Evolutionary conservation across 1,140 invertebrate species (phyloP).

Genomic region (Pomacea maculata): DNA sequence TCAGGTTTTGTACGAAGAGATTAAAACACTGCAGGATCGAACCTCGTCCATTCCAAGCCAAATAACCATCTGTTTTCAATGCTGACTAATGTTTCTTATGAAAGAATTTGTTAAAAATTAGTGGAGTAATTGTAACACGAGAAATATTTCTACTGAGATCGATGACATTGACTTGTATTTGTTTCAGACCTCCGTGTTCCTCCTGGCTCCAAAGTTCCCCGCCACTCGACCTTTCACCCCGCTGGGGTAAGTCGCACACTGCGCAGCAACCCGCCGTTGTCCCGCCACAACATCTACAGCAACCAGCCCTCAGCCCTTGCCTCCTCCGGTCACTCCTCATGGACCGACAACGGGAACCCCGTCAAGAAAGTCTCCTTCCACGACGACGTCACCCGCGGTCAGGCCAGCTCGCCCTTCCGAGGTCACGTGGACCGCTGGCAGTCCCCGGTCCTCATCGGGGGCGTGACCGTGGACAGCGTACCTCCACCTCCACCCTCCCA

Average conservation of each 20-base stretch:
- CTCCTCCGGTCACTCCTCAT: neutral
- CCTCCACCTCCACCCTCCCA: slow-evolving; percentile 9
- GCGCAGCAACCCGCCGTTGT: neutral
- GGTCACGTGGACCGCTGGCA: slow-evolving; percentile 12
- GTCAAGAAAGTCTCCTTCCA: slow-evolving; percentile 36
- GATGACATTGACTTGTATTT: neutral
- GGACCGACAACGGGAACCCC: slow-evolving; percentile 19
- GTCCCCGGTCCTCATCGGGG: slow-evolving; percentile 5
- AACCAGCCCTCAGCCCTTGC: slow-evolving; percentile 2
- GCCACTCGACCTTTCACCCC: slow-evolving; percentile 22
- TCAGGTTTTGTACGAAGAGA: too few species aligned
- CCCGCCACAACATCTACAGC: slow-evolving; percentile 4
- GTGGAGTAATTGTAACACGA: too few species aligned
- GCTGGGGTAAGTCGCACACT: neutral
- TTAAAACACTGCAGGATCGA: too few species aligned
- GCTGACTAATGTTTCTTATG: too few species aligned
- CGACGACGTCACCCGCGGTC: slow-evolving; percentile 21
- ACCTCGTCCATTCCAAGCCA: too few species aligned
- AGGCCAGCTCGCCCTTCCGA: neutral
- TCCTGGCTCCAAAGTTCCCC: slow-evolving; percentile 4
- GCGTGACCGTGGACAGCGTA: neutral
- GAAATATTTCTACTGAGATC: too few species aligned
- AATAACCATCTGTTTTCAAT: too few species aligned
- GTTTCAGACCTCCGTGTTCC: slow-evolving; percentile 1
- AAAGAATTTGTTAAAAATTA: too few species aligned